phyloP scores from a whole-genome alignment of 2,113 vertebrate species.

The Zapus hudsonius region DNA sequence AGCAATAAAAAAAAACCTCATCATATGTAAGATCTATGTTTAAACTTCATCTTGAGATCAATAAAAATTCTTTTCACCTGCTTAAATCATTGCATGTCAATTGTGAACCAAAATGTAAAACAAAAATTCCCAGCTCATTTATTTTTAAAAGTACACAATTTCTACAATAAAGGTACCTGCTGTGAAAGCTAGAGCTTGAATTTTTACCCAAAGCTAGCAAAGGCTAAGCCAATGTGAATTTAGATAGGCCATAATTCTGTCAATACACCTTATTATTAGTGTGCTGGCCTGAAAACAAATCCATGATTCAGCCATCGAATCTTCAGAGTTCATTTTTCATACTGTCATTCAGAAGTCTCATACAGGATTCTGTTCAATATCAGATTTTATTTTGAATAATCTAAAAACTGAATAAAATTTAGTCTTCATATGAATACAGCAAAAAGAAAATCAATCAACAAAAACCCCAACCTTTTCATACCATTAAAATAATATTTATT shows the following conservation, averaged over 20 bases:
- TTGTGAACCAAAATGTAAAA: conserved; percentile 66
- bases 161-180: conserved; percentile 56
- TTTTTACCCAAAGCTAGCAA: conserved; percentile 74
- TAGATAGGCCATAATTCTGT: conserved; percentile 63
- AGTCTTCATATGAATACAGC: neutral
- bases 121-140: conserved; percentile 55
- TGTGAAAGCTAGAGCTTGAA: conserved; percentile 52
- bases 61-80: conserved; percentile 58
- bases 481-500: conserved; percentile 40
- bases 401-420: conserved; percentile 28
- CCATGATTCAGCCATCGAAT: conserved; percentile 15
- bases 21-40: conserved; percentile 65
- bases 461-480: neutral
- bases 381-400: conserved; percentile 50
- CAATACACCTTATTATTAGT: conserved; percentile 74
- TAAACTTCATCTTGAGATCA: conserved; percentile 74
- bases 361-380: neutral
- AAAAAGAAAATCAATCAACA: conserved; percentile 42
- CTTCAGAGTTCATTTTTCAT: conserved; percentile 47
- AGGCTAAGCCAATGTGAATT: conserved; percentile 72
- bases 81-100: conserved; percentile 76
- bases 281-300: conserved; percentile 68
- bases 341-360: conserved; percentile 5
- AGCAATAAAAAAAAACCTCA: conserved; percentile 75
- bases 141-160: conserved; percentile 50